Conservation (phyloP, 2,888 invertebrate species). For the Linyphia triangularis region DNA sequence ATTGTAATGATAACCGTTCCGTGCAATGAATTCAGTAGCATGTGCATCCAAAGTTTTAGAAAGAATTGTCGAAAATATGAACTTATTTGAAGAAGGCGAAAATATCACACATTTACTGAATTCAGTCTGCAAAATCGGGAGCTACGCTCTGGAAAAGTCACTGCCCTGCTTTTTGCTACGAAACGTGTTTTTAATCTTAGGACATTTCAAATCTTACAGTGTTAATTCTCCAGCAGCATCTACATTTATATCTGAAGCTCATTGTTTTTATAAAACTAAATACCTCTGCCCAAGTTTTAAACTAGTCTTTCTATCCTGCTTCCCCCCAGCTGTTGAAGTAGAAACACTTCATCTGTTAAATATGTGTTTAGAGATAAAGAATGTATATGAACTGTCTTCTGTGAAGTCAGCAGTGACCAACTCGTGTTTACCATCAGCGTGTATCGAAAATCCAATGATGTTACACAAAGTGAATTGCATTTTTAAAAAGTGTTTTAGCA, state of each 20-base stretch:
- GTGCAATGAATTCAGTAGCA: constrained; percentile 35
- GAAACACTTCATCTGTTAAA: constrained; percentile 42
- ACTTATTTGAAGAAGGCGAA: constrained; percentile 41
- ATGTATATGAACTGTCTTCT: neutral
- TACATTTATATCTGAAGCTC: constrained; percentile 19
- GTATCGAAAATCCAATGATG: constrained; percentile 17
- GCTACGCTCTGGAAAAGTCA: constrained; percentile 24
- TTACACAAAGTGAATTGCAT: constrained; percentile 11
- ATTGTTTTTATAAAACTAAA: constrained; percentile 20
- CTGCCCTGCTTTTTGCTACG: constrained; percentile 6
- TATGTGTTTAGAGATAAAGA: neutral
- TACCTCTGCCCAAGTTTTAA: constrained; percentile 34
- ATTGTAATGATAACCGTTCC: neutral
- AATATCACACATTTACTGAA: neutral
- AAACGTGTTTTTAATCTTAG: constrained; percentile 33
- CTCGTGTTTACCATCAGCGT: constrained; percentile 35
- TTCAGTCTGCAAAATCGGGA: constrained; percentile 44
- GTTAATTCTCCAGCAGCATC: neutral
- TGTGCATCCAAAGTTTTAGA: constrained; percentile 43
- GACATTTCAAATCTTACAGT: neutral
- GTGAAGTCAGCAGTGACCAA: neutral
- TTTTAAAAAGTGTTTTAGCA: constrained; percentile 28
- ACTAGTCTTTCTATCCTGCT: constrained; percentile 24
- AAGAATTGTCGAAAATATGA: constrained; percentile 41
- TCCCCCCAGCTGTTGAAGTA: constrained; percentile 49